Evolutionary conservation across 2,888 invertebrate species (phyloP), one percentile per base, ranked within the genome.

Genomic region (Pedicia rivosa): DNA sequence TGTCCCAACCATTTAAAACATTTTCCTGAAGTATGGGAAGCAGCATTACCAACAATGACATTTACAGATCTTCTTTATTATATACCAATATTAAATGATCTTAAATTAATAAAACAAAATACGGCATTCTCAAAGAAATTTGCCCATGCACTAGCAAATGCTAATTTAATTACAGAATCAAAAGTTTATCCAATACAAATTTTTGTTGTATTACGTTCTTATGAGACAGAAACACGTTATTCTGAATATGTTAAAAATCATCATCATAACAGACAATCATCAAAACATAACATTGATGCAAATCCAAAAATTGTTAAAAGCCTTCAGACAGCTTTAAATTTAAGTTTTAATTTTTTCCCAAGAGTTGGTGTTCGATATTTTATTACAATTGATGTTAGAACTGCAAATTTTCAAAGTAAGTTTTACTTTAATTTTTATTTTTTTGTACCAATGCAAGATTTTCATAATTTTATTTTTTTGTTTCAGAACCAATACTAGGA

Each of bases 401-500:
- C 25, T 16, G n/a, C 25, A 17, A n/a, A 15, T 2, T 35, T 35
- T 16, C n/a, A 16, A 35, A 35, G 35, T 35, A 26, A 35, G 16
- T 35, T 16, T 15, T 29, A 4, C 9, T 35, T 38, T 17, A 37
- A 38, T 31, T n/a, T 14, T 9, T 6, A 33, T 20, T 13, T 12
- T 35, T 39, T 24, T 34, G 12, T 42, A 40, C 15, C 19, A 54
- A n/a, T n/a, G n/a, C n/a, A n/a, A n/a, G n/a, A n/a, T n/a, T n/a
- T n/a, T 35, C 36, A 22, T 38, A 38, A 30, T n/a, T 14, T 9
- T 6, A 33, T 20, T 13, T 12, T 35, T 39, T 24, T 34, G 12
- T 42, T 41, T 16, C 19, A 54, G 52, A 51, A 40, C 38, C 42
- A 2, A 40, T 54, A 12, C 44, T 47, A 19, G 49, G 50, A 35